phyloP scores from a whole-genome alignment of 1,140 invertebrate genomes.

The Drosophila sproati region DNA sequence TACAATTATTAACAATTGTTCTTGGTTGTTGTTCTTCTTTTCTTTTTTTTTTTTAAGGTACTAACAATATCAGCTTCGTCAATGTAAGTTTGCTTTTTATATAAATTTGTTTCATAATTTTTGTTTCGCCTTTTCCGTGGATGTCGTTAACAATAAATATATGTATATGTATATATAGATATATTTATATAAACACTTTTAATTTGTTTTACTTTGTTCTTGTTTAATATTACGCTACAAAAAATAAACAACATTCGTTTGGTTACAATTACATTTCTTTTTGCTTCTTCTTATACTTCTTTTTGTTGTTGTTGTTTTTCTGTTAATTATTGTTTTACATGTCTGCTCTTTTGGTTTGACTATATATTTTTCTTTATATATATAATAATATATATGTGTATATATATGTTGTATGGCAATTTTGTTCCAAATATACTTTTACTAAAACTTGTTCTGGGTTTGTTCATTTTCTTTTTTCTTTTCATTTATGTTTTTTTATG shows the following conservation, averaged over 20 bases:
- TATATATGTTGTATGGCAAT: constrained; percentile 69
- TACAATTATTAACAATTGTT: constrained; percentile 79
- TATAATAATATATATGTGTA: constrained; percentile 41
- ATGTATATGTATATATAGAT: constrained; percentile 57
- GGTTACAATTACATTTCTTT: constrained; percentile 60
- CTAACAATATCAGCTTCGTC: constrained; percentile 81
- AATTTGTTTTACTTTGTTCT: constrained; percentile 43
- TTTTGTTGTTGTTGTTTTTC: constrained; percentile 37
- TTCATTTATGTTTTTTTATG: constrained; percentile 55
- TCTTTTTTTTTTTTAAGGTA: constrained; percentile 67
- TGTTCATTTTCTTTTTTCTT: constrained; percentile 52
- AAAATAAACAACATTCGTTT: constrained; percentile 82
- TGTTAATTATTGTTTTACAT: constrained; percentile 70
- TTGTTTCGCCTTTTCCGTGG: constrained; percentile 71
- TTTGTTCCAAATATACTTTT: constrained; percentile 80
- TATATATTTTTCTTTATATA: constrained; percentile 39
- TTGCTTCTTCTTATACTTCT: constrained; percentile 52
- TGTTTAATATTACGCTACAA: constrained; percentile 78
- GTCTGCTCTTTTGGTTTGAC: constrained; percentile 60
- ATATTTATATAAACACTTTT: constrained; percentile 71
- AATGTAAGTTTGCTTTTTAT: constrained; percentile 64
- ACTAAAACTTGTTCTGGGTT: constrained; percentile 75
- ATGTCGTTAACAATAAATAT: constrained; percentile 80
- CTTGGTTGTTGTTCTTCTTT: constrained; percentile 48
- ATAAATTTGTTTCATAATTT: constrained; percentile 81